Percentiles rank a stretch among this genome's conserved stretches.
phyloP scores from a whole-genome alignment of 92 coral and sea anemone genomes.

The Montipora capitata region DNA sequence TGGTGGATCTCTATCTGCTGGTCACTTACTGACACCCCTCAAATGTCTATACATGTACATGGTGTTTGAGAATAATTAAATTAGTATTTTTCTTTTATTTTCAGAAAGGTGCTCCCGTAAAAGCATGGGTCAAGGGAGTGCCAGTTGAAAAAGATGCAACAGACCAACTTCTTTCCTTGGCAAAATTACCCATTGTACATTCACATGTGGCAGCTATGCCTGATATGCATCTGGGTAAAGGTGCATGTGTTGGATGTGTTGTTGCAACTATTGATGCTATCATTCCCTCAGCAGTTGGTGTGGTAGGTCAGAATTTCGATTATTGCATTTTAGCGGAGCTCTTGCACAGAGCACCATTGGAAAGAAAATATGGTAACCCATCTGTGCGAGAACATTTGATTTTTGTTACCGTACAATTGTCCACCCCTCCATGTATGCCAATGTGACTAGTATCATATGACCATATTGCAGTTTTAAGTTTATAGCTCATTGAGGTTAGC shows the following conservation, averaged over 20 bases:
- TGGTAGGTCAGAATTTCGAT: constrained; percentile 48
- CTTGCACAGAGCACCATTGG: too few species aligned
- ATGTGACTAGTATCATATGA: too few species aligned
- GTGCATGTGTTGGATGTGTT: constrained; percentile 89
- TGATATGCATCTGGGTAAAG: constrained; percentile 92
- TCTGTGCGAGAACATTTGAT: too few species aligned
- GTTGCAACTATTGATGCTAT: constrained; percentile 85
- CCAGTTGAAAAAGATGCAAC: constrained; percentile 86
- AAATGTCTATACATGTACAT: too few species aligned
- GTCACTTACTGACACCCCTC: too few species aligned
- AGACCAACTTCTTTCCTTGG: constrained; percentile 76
- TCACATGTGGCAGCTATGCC: constrained; percentile 96
- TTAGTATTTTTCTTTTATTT: not conserved
- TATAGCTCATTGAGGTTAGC: too few species aligned
- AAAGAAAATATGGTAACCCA: too few species aligned
- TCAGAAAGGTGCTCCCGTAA: constrained; percentile 74
- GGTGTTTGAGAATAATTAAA: too few species aligned
- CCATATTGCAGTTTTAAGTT: too few species aligned
- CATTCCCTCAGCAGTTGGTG: constrained; percentile 91
- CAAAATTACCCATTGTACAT: constrained; percentile 86
- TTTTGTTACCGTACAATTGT: too few species aligned
- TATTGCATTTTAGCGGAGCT: not conserved
- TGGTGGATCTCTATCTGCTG: too few species aligned
- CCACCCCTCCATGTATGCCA: too few species aligned
- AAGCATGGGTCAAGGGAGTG: constrained; percentile 87